Base-by-base conservation (phyloP, 2,797 vertebrate genomes). In the Monodelphis domestica region DNA sequence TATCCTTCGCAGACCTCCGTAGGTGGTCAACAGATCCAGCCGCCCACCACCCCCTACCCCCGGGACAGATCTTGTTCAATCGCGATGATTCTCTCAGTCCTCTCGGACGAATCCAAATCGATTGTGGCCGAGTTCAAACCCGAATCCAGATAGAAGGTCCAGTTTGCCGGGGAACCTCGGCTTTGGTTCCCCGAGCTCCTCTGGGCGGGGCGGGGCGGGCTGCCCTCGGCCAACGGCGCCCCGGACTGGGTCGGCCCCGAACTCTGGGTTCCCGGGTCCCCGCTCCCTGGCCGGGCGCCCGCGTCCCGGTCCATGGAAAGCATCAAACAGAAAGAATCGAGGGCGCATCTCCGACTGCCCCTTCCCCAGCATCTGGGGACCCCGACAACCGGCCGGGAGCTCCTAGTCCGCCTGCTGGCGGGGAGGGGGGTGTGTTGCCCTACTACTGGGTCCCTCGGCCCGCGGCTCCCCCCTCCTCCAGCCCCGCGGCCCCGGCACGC, bases 401-500 rank as follows among this genome's bases (percentile, higher is more conserved):
- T 78, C 38, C 63, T 78, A 78, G 63, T 45, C 63, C 45, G 63
- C 63, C 63, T 21, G 63, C 63, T 17, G 63, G 63, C 63, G 15
- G 59, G 14, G 63, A 78, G 38, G n/a, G 63, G 63, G 63, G 63
- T 70, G 4, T 89, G 87, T 59, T 93, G 89, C 94, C 59, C 95
- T 90, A 95, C 92, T 90, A 52, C 0, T 55, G 92, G 94, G 95
- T 53, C 90, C 90, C 96, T 97, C 90, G 87, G 92, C 93, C 96
- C 93, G 63, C 17, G 7, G 17, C n/a, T 29, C 52, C 38, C 52
- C 45, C 70, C n/a, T 50, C 70, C 70, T 84, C 70, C 70, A 21
- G 21, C 93, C 95, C 96, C 95, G 92, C 91, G 92, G 95, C 97
- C 97, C 95, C 93, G 95, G 94, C 96, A 97, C 97, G 97, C 97